These are phyloP conservation scores for Vireo altiloquus DNA, from an alignment of 2,113 vertebrate genomes.

Conservation along the genomic window DNA sequence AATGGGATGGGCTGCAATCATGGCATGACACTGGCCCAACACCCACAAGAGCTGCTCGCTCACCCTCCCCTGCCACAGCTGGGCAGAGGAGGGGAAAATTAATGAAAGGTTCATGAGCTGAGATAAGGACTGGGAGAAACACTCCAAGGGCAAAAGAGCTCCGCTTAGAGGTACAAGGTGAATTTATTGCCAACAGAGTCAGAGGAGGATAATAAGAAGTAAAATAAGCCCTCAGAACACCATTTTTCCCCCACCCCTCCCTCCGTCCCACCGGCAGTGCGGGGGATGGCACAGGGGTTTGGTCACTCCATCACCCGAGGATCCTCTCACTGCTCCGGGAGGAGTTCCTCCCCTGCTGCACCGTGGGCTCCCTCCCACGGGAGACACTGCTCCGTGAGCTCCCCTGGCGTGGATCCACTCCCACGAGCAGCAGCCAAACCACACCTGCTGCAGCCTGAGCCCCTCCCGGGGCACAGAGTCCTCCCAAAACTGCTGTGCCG, in stretches of 20 bases:
- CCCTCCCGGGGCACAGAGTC: background rate
- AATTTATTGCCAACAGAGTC: background rate
- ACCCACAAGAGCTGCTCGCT: background rate
- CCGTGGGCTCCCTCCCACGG: too few relatives aligned
- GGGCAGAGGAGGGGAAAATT: background rate
- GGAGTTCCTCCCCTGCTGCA: too few relatives aligned
- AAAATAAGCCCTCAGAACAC: too few relatives aligned
- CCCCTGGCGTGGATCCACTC: too few relatives aligned
- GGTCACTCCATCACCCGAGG: too few relatives aligned
- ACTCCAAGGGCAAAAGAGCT: background rate
- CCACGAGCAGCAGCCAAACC: background rate
- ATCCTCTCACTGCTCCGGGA: too few relatives aligned
- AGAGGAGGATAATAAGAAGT: too few relatives aligned
- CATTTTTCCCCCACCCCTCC: too few relatives aligned
- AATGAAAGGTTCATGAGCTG: background rate
- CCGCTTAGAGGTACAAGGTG: background rate
- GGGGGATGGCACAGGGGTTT: too few relatives aligned
- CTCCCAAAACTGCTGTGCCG: background rate
- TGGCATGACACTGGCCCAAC: background rate
- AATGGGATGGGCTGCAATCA: background rate
- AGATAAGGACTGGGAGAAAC: background rate
- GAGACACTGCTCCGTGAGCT: too few relatives aligned
- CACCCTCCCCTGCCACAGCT: background rate
- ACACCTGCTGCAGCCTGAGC: too few relatives aligned
- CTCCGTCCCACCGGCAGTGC: too few relatives aligned